Percentiles rank a stretch among this genome's conserved stretches.
Conservation (phyloP, 2,888 invertebrate species). For the Harpalus rubripes region DNA sequence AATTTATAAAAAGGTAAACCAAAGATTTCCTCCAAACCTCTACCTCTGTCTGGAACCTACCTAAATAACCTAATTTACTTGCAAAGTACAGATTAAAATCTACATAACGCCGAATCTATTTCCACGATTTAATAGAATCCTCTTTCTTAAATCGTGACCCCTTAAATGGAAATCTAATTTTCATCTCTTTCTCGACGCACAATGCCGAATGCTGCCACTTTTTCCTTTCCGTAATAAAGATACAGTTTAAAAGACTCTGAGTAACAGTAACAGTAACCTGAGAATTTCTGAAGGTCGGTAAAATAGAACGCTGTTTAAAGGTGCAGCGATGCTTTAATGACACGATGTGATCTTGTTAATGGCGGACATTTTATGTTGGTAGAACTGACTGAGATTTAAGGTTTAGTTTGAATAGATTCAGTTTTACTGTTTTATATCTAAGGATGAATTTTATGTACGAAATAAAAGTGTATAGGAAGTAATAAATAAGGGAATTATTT, state of each 20-base stretch:
- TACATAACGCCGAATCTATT: constrained; percentile 64
- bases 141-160: constrained; percentile 53
- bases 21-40: background rate
- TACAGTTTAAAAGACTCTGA: constrained; percentile 34
- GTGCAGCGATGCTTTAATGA: constrained; percentile 15
- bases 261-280: constrained; percentile 19
- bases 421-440: constrained; percentile 26
- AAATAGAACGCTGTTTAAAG: constrained; percentile 41
- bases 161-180: constrained; percentile 61
- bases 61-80: constrained; percentile 65
- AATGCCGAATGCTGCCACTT: constrained; percentile 39
- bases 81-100: constrained; percentile 66
- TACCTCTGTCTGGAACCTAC: background rate
- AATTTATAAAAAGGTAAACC: background rate
- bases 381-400: constrained; percentile 12
- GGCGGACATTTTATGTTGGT: constrained; percentile 18
- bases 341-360: constrained; percentile 30
- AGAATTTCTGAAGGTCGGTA: constrained; percentile 31
- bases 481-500: background rate
- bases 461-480: constrained; percentile 21
- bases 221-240: constrained; percentile 36
- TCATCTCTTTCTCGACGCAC: constrained; percentile 50
- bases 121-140: constrained; percentile 60
- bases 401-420: constrained; percentile 39
- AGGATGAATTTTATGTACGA: constrained; percentile 28